Conservation (phyloP, 1,140 invertebrate genomes). For the Bombus affinis region DNA sequence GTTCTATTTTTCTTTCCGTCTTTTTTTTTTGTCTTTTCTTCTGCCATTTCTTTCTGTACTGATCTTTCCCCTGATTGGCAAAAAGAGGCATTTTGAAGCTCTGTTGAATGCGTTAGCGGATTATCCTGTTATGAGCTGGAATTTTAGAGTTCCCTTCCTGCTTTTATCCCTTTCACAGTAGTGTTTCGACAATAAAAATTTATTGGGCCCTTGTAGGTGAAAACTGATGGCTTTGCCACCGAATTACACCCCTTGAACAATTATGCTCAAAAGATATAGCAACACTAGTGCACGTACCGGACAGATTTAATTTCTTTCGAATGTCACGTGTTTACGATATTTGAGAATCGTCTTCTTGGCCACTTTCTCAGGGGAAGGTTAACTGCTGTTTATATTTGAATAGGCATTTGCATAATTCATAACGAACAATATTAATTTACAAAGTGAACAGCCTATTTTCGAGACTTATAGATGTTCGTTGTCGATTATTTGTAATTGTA, state of each 20-base stretch:
- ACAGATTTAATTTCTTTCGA: no score
- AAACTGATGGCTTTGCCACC: background rate
- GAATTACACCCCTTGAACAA: background rate
- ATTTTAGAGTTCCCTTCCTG: background rate
- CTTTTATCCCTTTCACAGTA: background rate
- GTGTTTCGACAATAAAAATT: constrained; percentile 13
- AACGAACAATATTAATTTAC: no score
- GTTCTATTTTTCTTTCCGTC: background rate
- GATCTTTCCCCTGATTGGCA: background rate
- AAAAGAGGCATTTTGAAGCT: constrained; percentile 18
- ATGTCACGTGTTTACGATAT: no score
- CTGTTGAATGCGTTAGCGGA: constrained; percentile 16
- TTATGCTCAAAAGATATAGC: background rate
- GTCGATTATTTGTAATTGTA: background rate
- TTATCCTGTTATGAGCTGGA: constrained; percentile 35
- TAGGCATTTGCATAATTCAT: no score
- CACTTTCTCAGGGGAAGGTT: no score
- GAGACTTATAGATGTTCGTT: no score
- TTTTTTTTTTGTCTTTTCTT: background rate
- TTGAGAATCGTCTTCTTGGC: no score
- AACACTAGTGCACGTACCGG: background rate
- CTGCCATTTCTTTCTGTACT: background rate
- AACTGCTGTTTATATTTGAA: no score
- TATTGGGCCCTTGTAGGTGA: constrained; percentile 6
- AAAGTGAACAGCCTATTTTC: no score